Evolutionary conservation across 2,113 vertebrate genomes (phyloP), one percentile per base, ranked within the genome.

Genomic region (Rutilus rutilus): DNA sequence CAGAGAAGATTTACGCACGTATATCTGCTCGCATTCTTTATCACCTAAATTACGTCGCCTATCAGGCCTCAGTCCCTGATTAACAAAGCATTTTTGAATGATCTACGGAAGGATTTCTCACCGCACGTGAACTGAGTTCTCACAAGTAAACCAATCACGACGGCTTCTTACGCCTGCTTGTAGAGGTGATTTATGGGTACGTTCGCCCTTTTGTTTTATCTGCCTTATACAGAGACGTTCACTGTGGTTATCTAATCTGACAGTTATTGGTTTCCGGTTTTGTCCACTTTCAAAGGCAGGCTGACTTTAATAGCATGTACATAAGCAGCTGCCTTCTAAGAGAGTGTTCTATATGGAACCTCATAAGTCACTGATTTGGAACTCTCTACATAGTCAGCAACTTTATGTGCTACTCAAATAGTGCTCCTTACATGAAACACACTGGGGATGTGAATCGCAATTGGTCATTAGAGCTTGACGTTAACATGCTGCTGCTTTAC

Each of bases 151-250:
- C 4, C 62, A 8, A 30, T 23, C 60, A 52, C 62, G 36, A 81
- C 25, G 11, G 62, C 62, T 82, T 67, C 27, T 45, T 45, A 39
- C 7, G 45, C 7, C 52, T 85, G 75, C 69, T 59, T 62, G 57
- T 50, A n/a, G 65, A 47, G 59, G 54, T 80, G 69, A 73, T 86
- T 82, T 75, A 81, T 86, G 23, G 54, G 45, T 82, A 65, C 71
- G 10, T 73, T 73, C 2, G 15, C 11, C 65, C 19, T 69, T 42
- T 80, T 33, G 39, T 80, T 82, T 86, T 86, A 82, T 78, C 82
- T 17, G 82, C 47, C 23, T 33, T 73, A 73, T 52, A 75, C 78
- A 74, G 39, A 86, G 42, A 82, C 52, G 25, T 64, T 36, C 54
- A 15, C 57, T 36, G 25, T 64, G 8, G 69, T 64, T 80, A 75